Percentiles rank a stretch among this genome's conserved stretches.
Conservation (phyloP, 2,888 invertebrate species). For the Leucoma salicis region DNA sequence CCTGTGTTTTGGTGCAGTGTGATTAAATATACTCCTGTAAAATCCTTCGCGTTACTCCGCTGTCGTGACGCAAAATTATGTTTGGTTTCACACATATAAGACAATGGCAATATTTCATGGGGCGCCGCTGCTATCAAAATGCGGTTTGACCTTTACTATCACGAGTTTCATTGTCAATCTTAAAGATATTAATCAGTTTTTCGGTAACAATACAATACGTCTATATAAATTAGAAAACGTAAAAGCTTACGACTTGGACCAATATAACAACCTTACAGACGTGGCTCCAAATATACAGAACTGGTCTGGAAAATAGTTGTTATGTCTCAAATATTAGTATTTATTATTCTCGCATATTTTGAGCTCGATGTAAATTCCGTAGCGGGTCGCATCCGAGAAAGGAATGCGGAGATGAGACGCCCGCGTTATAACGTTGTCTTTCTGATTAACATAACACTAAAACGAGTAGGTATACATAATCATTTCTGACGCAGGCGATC, state of each 20-base stretch:
- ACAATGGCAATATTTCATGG: too few species aligned
- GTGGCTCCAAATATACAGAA: conserved; percentile 13
- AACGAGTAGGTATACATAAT: conserved; percentile 30
- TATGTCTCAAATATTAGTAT: conserved; percentile 21
- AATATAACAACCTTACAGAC: conserved; percentile 3
- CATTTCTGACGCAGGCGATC: conserved; percentile 35
- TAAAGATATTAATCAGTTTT: too few species aligned
- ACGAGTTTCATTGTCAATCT: too few species aligned
- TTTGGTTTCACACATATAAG: too few species aligned
- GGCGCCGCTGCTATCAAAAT: too few species aligned
- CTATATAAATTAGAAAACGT: too few species aligned
- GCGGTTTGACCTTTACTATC: too few species aligned
- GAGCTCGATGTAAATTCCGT: conserved; percentile 60
- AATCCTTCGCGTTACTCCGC: too few species aligned
- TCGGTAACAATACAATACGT: too few species aligned
- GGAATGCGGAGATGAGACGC: conserved; percentile 79
- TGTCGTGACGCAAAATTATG: too few species aligned
- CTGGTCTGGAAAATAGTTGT: conserved; percentile 13
- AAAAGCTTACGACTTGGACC: conserved; percentile 8
- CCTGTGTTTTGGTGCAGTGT: too few species aligned
- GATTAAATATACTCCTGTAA: too few species aligned
- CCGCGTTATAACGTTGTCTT: conserved; percentile 50
- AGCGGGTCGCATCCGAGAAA: conserved; percentile 43
- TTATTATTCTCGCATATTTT: conserved; percentile 34
- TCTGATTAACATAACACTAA: conserved; percentile 63